Evolutionary conservation across 2,888 invertebrate species (phyloP).

Genomic region (Drosophila eohydei): DNA sequence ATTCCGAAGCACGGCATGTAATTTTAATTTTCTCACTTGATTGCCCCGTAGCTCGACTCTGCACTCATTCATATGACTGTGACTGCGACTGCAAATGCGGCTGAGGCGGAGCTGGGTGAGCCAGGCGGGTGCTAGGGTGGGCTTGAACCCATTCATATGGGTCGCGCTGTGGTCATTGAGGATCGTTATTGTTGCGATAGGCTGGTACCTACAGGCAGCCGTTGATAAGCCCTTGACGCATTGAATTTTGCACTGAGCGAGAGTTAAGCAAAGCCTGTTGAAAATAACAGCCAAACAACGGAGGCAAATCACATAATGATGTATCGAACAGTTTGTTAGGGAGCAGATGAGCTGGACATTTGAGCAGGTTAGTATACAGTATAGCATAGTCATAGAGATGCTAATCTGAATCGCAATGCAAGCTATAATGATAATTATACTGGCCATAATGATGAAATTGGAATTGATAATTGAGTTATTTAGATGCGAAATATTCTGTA

Average conservation of each 20-base stretch:
- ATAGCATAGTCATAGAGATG: too few species aligned
- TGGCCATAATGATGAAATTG: not conserved
- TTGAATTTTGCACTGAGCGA: not conserved
- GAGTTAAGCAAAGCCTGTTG: constrained; percentile 2
- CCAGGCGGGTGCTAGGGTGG: constrained; percentile 1
- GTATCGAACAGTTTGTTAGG: not conserved
- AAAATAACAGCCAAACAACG: constrained; percentile 14
- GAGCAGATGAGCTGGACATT: too few species aligned
- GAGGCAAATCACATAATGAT: not conserved
- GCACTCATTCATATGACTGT: constrained; percentile 55
- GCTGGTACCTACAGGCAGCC: not conserved
- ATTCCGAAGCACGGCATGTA: constrained; percentile 54
- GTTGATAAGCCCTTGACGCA: constrained; percentile 52
- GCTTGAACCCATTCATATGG: constrained; percentile 43
- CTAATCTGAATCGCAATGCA: too few species aligned
- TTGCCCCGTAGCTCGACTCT: constrained; percentile 61
- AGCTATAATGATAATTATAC: too few species aligned
- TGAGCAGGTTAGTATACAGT: not conserved
- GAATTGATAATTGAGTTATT: not conserved
- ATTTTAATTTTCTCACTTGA: constrained; percentile 82
- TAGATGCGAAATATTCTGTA: not conserved
- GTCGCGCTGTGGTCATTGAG: constrained; percentile 27
- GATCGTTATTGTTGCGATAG: constrained; percentile 45
- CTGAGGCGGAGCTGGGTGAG: not conserved
- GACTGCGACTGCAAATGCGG: constrained; percentile 18